These are phyloP conservation scores for Perizoma flavofasciatum DNA, from an alignment of 2,888 invertebrate species.

Conservation along the genomic window DNA sequence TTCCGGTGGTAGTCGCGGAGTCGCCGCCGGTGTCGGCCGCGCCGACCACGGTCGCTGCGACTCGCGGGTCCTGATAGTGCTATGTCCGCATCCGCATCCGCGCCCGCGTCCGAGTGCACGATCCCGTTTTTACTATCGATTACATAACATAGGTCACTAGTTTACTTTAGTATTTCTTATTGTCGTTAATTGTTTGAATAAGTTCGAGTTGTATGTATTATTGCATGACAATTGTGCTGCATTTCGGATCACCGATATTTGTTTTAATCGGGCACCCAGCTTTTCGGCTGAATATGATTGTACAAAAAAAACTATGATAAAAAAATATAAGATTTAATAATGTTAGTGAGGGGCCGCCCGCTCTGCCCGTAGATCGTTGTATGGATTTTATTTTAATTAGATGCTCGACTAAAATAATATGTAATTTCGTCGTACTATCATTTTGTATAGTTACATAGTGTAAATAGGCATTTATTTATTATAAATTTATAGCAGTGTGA, in stretches of 20 bases:
- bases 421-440: conserved; percentile 81
- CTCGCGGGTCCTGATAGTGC: conserved; percentile 30
- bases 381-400: conserved; percentile 77
- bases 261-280: conserved; percentile 76
- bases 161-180: conserved; percentile 79
- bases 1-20: no score
- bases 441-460: conserved; percentile 84
- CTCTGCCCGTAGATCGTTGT: conserved; percentile 70
- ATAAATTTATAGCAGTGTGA: conserved; percentile 82
- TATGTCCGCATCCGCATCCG: conserved; percentile 30
- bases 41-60: conserved; percentile 31
- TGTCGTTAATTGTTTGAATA: conserved; percentile 82
- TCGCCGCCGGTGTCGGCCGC: conserved; percentile 47
- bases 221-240: conserved; percentile 76
- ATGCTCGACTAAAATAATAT: conserved; percentile 78
- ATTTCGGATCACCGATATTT: conserved; percentile 71
- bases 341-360: conserved; percentile 61
- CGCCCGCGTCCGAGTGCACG: conserved; percentile 64
- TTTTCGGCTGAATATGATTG: conserved; percentile 77
- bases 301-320: conserved; percentile 72
- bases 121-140: conserved; percentile 54
- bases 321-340: conserved; percentile 69
- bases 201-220: conserved; percentile 80
- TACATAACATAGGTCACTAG: conserved; percentile 75
- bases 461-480: conserved; percentile 85